A percentile compares a stretch with the other conserved stretches of the same genome.
phyloP scores from a whole-genome alignment of 2,888 invertebrate genomes.

The Dryobotodes eremita region DNA sequence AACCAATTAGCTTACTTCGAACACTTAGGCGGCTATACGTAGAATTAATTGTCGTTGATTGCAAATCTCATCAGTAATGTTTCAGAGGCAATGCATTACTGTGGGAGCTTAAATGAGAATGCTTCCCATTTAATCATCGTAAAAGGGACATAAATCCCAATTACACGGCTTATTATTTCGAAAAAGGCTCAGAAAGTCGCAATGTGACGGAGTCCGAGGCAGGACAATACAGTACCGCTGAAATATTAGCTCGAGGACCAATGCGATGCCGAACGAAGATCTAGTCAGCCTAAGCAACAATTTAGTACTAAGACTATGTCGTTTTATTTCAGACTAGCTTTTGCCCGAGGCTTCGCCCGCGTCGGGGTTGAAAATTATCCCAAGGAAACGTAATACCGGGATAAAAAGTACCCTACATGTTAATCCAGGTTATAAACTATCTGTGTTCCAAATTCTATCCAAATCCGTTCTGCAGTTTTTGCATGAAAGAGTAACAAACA shows the following conservation, averaged over 20 bases:
- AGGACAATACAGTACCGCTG: slow-evolving; percentile 81
- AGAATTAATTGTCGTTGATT: slow-evolving; percentile 67
- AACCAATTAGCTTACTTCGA: slow-evolving; percentile 55
- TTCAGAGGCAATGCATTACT: slow-evolving; percentile 77
- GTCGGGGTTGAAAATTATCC: no score
- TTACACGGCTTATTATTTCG: slow-evolving; percentile 88
- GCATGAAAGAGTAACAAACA: no score
- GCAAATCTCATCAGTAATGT: slow-evolving; percentile 78
- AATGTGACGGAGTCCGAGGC: slow-evolving; percentile 78
- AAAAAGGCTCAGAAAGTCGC: slow-evolving; percentile 76
- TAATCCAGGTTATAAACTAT: no score
- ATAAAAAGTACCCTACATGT: no score
- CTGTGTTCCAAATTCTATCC: no score
- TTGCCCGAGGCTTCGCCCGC: no score
- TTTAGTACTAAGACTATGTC: slow-evolving; percentile 57
- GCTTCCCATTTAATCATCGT: slow-evolving; percentile 84
- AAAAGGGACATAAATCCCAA: slow-evolving; percentile 87
- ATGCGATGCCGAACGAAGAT: slow-evolving; percentile 63
- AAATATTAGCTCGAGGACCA: slow-evolving; percentile 72
- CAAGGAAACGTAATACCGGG: no score
- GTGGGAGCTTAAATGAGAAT: slow-evolving; percentile 78
- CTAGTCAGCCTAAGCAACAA: slow-evolving; percentile 63
- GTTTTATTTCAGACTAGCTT: slow-evolving; percentile 64
- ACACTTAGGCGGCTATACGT: slow-evolving; percentile 40
- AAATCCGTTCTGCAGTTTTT: no score